Evolutionary conservation across 1,140 invertebrate genomes (phyloP).

Genomic region (Whitmania pigra): DNA sequence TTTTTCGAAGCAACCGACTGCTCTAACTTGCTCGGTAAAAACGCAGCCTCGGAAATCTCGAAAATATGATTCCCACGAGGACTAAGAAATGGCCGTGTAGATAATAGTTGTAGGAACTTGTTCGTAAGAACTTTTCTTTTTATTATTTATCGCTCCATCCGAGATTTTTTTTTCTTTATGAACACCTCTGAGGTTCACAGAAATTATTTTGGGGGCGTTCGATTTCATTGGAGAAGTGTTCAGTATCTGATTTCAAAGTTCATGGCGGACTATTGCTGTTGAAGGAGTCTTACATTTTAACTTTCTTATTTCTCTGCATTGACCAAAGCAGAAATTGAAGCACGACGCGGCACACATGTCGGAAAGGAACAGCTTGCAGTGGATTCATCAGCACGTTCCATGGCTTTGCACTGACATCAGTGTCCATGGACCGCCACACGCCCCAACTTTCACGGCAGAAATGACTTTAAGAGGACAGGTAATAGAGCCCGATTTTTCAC

Average conservation of each 20-base stretch:
- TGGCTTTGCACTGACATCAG: neutral
- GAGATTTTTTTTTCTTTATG: no score
- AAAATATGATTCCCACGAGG: no score
- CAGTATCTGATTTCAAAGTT: neutral
- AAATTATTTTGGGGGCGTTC: neutral
- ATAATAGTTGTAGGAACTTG: no score
- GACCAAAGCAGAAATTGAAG: neutral
- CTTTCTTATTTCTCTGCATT: slow-evolving; percentile 2
- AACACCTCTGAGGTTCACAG: neutral
- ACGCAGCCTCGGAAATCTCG: no score
- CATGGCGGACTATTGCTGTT: neutral
- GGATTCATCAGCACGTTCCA: slow-evolving; percentile 1
- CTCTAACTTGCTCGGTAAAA: no score
- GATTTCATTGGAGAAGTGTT: slow-evolving; percentile 7
- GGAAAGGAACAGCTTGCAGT: neutral
- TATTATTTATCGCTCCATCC: no score
- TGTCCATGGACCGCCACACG: neutral
- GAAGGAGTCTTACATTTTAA: neutral
- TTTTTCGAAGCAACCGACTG: no score
- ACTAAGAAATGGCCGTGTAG: no score
- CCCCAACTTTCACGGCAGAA: neutral
- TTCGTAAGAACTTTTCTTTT: no score
- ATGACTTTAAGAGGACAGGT: slow-evolving; percentile 3
- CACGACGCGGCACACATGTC: neutral
- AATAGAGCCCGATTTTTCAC: neutral